Base-by-base conservation (phyloP, 2,113 vertebrate genomes). In the Aplodontia rufa region DNA sequence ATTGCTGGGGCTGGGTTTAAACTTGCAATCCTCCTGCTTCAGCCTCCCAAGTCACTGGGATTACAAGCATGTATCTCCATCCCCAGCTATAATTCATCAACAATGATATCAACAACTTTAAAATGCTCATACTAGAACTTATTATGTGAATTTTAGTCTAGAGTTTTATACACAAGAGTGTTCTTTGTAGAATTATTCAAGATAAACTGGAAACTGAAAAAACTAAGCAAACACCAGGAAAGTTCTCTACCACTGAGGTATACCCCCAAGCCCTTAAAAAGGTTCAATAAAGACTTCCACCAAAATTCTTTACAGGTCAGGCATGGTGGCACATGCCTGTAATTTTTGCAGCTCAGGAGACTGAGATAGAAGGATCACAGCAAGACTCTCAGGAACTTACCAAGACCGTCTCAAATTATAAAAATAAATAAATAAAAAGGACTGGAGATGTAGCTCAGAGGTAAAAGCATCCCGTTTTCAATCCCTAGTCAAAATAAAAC, bases 261-360 rank as follows among this genome's bases (percentile, higher is more conserved):
- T 55, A 22, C 53, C 53, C 53, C 20, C 19, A 55, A n/a, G n/a
- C 5, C 19, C 53, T 92, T 76, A 80, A 19, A 82, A 66, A 53
- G 37, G 49, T 89, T 94, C 80, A 91, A 83, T 69, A 71, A 88
- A 88, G 58, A 83, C 51, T 6, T 49, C 55, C 58, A 87, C 71
- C n/a, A 64, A 76, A 95, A 82, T 82, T 66, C 37, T 90, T 81
- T 66, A 66, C 3, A 32, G 30, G 30, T 28, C n/a, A 20, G 58
- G 19, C 19, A 35, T 26, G 30, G 60, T 47, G 42, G 26, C 64
- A 32, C 64, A 66, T 2, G 12, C 30, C 30, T 66, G 13, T 49
- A 8, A 69, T 53, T 47, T 49, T n/a, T 40, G 49, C n/a, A 85
- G 58, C 22, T 85, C 45, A 68, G 32, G 13, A 26, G 12, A 20